Evolutionary conservation across 2,888 invertebrate genomes (phyloP).

Genomic region (Altica lythri): DNA sequence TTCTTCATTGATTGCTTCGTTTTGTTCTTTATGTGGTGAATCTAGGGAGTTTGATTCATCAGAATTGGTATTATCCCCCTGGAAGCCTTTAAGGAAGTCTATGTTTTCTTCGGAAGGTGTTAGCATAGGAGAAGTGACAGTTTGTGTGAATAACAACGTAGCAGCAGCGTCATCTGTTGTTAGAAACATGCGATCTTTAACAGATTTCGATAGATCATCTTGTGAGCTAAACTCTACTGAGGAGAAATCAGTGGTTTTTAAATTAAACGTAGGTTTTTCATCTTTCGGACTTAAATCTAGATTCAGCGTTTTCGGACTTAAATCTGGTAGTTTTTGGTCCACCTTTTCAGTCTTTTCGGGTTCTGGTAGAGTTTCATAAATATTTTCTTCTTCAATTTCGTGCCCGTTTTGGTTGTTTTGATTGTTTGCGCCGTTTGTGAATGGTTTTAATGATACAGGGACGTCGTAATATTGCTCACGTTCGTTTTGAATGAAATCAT

Average conservation of each 20-base stretch:
- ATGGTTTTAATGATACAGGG: constrained; percentile 26
- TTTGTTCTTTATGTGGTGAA: constrained; percentile 38
- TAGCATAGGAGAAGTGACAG: constrained; percentile 57
- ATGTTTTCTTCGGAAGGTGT: constrained; percentile 58
- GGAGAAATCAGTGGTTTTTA: constrained; percentile 30
- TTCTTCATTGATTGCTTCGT: constrained; percentile 25
- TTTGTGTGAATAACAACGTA: constrained; percentile 55
- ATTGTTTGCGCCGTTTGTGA: constrained; percentile 33
- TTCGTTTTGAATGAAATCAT: constrained; percentile 49
- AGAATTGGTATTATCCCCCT: constrained; percentile 43
- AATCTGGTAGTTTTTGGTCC: too few relatives aligned
- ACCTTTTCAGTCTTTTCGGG: constrained; percentile 45
- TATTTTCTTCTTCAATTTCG: constrained; percentile 34
- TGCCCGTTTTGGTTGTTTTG: constrained; percentile 40
- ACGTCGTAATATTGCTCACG: constrained; percentile 45
- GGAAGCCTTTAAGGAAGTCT: constrained; percentile 56
- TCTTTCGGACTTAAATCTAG: constrained; percentile 32
- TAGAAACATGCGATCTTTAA: constrained; percentile 55
- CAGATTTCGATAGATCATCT: constrained; percentile 42
- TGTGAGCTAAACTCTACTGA: constrained; percentile 7
- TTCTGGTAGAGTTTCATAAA: constrained; percentile 44
- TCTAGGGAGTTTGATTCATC: constrained; percentile 38
- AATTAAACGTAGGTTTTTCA: constrained; percentile 38
- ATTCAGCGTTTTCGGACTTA: too few relatives aligned
- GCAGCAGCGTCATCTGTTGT: constrained; percentile 53